Evolutionary conservation across 2,797 vertebrate species (phyloP).

Genomic region (Oreonectes daqikongensis): DNA sequence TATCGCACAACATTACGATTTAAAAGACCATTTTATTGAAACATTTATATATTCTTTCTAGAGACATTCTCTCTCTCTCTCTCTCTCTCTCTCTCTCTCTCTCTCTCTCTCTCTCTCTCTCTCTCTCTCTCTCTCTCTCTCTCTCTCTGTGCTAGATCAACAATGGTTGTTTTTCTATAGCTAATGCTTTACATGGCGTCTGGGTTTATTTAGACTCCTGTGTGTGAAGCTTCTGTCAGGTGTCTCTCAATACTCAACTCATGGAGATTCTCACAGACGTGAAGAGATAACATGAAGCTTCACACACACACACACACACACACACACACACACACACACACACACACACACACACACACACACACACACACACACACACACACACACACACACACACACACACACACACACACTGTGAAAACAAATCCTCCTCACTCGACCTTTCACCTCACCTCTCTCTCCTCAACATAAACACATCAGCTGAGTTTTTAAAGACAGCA

Average conservation of each 20-base stretch:
- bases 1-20: not conserved
- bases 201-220: slow-evolving; percentile 25
- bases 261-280: too few relatives aligned
- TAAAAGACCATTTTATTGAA: too few relatives aligned
- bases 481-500: not conserved
- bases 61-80: too few relatives aligned
- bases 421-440: slow-evolving; percentile 33
- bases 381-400: slow-evolving; percentile 29
- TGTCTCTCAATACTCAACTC: slow-evolving; percentile 45
- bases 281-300: slow-evolving; percentile 11
- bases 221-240: slow-evolving; percentile 27
- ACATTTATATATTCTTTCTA: too few relatives aligned
- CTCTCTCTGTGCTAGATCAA: not conserved
- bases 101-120: too few relatives aligned
- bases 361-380: slow-evolving; percentile 8
- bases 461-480: not conserved
- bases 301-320: slow-evolving; percentile 8
- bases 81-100: too few relatives aligned
- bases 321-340: slow-evolving; percentile 26
- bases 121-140: too few relatives aligned
- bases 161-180: slow-evolving; percentile 7
- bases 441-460: not conserved
- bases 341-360: slow-evolving; percentile 9
- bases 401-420: slow-evolving; percentile 15
- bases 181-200: slow-evolving; percentile 19